phyloP scores from a whole-genome alignment of 1,140 invertebrate species.

The Lasioglossum baleicum region DNA sequence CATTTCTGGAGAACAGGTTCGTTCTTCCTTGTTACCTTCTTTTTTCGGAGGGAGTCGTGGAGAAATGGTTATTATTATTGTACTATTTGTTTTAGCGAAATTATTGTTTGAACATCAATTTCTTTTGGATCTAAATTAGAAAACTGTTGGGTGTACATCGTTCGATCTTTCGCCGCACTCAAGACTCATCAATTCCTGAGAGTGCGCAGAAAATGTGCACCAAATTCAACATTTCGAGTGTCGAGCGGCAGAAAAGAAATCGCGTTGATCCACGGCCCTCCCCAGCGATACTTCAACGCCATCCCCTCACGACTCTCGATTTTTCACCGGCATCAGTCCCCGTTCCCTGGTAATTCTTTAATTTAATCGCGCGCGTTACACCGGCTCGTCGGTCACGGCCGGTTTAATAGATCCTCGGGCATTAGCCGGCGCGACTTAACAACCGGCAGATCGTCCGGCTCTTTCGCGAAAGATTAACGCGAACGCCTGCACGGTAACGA shows the following conservation, averaged over 20 bases:
- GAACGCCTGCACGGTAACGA: conserved; percentile 28
- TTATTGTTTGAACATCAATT: too few relatives aligned
- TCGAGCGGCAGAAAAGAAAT: too few relatives aligned
- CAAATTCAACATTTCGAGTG: too few relatives aligned
- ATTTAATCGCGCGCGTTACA: conserved; percentile 47
- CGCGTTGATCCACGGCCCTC: neutral
- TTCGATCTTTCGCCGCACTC: too few relatives aligned
- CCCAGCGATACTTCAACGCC: conserved; percentile 31
- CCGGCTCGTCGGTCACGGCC: conserved; percentile 38
- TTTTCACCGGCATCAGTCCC: conserved; percentile 32
- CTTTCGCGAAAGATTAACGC: conserved; percentile 50
- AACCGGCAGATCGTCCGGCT: conserved; percentile 34
- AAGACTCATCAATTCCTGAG: too few relatives aligned
- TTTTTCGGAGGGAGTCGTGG: too few relatives aligned
- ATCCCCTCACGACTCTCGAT: conserved; percentile 17
- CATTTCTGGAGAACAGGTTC: neutral
- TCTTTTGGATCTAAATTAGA: too few relatives aligned
- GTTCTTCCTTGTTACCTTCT: too few relatives aligned
- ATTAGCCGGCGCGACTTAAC: conserved; percentile 47
- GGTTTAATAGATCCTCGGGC: conserved; percentile 53
- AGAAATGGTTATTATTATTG: too few relatives aligned
- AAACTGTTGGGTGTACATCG: too few relatives aligned
- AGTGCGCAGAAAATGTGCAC: too few relatives aligned
- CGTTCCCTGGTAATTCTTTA: conserved; percentile 41
- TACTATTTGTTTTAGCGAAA: too few relatives aligned